Percentiles rank a stretch among this genome's conserved stretches.
phyloP scores from a whole-genome alignment of 2,797 vertebrate genomes.

The Brachyrhaphis roseni region DNA sequence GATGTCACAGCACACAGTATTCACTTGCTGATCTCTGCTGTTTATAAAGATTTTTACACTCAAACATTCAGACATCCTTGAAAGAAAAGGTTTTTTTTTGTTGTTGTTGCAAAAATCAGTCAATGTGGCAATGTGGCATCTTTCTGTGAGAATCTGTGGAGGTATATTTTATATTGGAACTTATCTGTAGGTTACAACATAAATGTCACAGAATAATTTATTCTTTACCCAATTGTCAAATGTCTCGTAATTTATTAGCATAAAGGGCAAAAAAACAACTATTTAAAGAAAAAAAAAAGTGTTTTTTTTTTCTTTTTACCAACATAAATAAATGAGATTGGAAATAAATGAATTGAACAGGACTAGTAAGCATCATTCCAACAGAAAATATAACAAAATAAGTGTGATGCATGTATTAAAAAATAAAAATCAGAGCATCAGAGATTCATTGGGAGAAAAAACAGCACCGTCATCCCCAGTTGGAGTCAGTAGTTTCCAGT shows the following conservation, averaged over 20 bases:
- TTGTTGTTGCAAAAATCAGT: background rate
- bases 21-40: background rate
- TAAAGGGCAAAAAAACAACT: background rate
- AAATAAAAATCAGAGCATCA: slow-evolving; percentile 36
- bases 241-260: background rate
- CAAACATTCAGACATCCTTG: background rate
- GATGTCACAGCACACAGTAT: background rate
- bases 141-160: background rate
- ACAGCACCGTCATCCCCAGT: slow-evolving; percentile 52
- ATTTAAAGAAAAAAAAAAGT: background rate
- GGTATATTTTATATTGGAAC: background rate
- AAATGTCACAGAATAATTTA: background rate
- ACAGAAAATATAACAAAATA: background rate
- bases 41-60: background rate
- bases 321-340: background rate
- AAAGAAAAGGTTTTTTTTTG: background rate
- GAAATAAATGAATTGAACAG: background rate
- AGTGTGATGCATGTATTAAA: slow-evolving; percentile 7
- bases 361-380: background rate
- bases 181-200: background rate
- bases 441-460: slow-evolving; percentile 49
- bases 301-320: background rate
- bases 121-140: background rate
- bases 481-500: slow-evolving; percentile 42
- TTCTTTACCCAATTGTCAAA: background rate